Evolutionary conservation across 2,113 vertebrate genomes (phyloP).

Genomic region (Morphnarchus princeps): DNA sequence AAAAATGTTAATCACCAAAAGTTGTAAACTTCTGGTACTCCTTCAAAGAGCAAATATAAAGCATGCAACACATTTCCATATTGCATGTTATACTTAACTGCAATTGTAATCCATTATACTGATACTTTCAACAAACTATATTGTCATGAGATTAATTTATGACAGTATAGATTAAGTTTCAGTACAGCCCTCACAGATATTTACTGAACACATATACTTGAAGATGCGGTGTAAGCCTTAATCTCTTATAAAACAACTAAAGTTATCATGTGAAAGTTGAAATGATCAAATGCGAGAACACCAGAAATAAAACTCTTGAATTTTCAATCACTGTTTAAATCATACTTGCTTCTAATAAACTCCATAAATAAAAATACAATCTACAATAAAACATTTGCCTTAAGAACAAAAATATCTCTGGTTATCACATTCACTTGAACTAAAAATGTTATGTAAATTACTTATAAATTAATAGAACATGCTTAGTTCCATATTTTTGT

Average conservation of each 20-base stretch:
- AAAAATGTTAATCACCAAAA: not conserved
- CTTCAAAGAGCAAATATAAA: not conserved
- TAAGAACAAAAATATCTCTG: not conserved
- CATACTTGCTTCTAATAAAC: not conserved
- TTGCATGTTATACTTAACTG: not conserved
- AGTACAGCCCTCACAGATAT: not conserved
- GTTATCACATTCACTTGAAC: not conserved
- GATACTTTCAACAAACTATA: not conserved
- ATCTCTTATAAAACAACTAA: not conserved
- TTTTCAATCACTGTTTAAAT: not conserved
- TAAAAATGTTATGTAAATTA: not conserved
- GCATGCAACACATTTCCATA: not conserved
- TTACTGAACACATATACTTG: not conserved
- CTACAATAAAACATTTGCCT: not conserved
- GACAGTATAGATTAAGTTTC: not conserved
- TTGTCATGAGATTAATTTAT: not conserved
- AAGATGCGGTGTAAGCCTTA: not conserved
- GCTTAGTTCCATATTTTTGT: not conserved
- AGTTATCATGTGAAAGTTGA: not conserved
- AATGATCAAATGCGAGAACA: not conserved
- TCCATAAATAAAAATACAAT: not conserved
- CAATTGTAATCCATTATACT: not conserved
- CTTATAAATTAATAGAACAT: not conserved
- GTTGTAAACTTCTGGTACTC: not conserved
- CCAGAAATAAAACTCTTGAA: not conserved